These are phyloP conservation scores for Sander vitreus DNA, from an alignment of 2,113 vertebrate species.

Conservation along the genomic window DNA sequence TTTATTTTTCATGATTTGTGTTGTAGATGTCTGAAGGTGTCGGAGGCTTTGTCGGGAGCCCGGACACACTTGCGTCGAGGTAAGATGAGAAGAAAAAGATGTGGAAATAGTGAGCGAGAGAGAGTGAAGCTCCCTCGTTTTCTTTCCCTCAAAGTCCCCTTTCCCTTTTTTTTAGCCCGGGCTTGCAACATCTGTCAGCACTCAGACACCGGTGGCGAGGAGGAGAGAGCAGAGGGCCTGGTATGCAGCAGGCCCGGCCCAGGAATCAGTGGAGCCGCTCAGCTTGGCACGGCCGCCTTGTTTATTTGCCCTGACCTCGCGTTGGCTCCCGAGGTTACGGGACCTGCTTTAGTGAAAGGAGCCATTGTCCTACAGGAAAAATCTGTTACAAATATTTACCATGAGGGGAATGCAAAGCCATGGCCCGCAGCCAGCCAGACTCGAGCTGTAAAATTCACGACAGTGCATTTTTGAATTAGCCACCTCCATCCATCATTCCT, in stretches of 20 bases:
- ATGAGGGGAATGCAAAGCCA: slow-evolving; percentile 88
- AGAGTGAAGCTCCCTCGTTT: slow-evolving; percentile 50
- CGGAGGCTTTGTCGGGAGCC: slow-evolving; percentile 18
- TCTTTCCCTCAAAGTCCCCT: slow-evolving; percentile 43
- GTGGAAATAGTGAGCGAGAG: slow-evolving; percentile 32
- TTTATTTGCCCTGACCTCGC: slow-evolving; percentile 97
- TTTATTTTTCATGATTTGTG: slow-evolving; percentile 34
- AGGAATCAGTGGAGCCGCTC: slow-evolving; percentile 90
- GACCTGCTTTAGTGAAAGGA: slow-evolving; percentile 93
- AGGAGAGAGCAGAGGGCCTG: slow-evolving; percentile 73
- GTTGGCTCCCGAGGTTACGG: slow-evolving; percentile 89
- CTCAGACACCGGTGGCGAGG: slow-evolving; percentile 83
- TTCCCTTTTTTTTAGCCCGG: slow-evolving; percentile 80
- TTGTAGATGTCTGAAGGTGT: slow-evolving; percentile 34
- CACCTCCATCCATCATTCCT: slow-evolving; percentile 78
- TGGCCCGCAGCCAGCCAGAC: slow-evolving; percentile 94
- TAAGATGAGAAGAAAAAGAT: slow-evolving; percentile 53
- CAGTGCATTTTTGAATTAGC: slow-evolving; percentile 94
- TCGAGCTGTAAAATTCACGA: slow-evolving; percentile 91
- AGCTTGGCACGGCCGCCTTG: slow-evolving; percentile 91
- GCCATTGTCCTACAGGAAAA: slow-evolving; percentile 95
- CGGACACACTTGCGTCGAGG: slow-evolving; percentile 12
- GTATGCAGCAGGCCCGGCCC: slow-evolving; percentile 86
- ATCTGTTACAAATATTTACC: slow-evolving; percentile 99
- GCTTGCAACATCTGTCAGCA: slow-evolving; percentile 96